These are phyloP conservation scores for Antheraea yamamai DNA, from an alignment of 2,888 invertebrate genomes.

Conservation along the genomic window DNA sequence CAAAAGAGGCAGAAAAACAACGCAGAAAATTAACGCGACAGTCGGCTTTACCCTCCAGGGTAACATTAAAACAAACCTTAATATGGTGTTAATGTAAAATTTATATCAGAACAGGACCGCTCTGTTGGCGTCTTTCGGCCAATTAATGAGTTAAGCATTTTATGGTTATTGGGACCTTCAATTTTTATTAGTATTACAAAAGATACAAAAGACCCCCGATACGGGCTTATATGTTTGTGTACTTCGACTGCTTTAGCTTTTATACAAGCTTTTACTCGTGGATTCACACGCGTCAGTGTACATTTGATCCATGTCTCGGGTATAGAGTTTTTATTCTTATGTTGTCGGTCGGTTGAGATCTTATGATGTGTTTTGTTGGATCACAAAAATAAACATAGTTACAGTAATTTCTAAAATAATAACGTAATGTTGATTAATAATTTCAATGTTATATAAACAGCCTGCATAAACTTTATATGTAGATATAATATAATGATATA, in stretches of 20 bases:
- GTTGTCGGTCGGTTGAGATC: too few relatives aligned
- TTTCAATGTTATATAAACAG: too few relatives aligned
- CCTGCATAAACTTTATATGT: too few relatives aligned
- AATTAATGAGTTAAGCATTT: slow-evolving; percentile 13
- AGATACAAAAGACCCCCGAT: neutral
- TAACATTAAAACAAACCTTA: slow-evolving; percentile 5
- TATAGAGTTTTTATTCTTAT: too few relatives aligned
- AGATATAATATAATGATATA: too few relatives aligned
- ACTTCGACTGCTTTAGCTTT: neutral
- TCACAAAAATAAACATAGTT: too few relatives aligned
- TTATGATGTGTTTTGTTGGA: too few relatives aligned
- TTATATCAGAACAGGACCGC: slow-evolving; percentile 8
- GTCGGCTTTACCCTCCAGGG: neutral
- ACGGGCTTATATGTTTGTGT: neutral
- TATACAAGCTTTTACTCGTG: too few relatives aligned
- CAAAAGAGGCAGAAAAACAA: neutral
- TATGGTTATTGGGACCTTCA: slow-evolving; percentile 7
- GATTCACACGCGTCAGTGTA: too few relatives aligned
- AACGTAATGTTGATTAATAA: too few relatives aligned
- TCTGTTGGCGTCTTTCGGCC: neutral
- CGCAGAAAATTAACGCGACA: neutral
- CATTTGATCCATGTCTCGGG: too few relatives aligned
- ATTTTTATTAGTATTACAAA: slow-evolving; percentile 13
- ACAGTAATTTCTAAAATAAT: too few relatives aligned
- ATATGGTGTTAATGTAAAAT: slow-evolving; percentile 15